Conservation (phyloP, 2,888 invertebrate species). For the Sarcophaga subvicina region DNA sequence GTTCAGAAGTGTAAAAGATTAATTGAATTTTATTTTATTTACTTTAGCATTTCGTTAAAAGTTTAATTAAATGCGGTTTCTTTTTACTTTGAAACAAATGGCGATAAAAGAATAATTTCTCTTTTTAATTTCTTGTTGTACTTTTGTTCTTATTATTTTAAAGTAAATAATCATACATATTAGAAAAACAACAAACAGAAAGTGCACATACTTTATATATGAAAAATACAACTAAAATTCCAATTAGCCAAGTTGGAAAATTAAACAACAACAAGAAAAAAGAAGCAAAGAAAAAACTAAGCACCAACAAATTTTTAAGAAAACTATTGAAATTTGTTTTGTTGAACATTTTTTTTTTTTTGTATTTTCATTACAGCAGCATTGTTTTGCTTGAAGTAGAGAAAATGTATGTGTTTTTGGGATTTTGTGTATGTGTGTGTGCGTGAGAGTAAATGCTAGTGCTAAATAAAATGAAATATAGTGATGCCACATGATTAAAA, state of each 20-base stretch:
- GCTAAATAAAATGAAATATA: slow-evolving; percentile 3
- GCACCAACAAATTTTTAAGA: slow-evolving; percentile 36
- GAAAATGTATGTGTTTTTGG: slow-evolving; percentile 23
- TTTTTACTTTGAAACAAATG: slow-evolving; percentile 13
- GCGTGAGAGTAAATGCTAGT: slow-evolving; percentile 11
- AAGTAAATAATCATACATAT: slow-evolving; percentile 37
- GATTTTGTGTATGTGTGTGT: slow-evolving; percentile 24
- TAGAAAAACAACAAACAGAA: slow-evolving; percentile 52
- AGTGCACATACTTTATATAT: slow-evolving; percentile 45
- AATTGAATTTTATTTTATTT: slow-evolving; percentile 56
- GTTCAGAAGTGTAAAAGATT: slow-evolving; percentile 46
- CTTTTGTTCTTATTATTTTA: slow-evolving; percentile 25
- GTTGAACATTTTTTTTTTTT: slow-evolving; percentile 35
- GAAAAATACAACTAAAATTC: slow-evolving; percentile 11
- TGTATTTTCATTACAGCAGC: slow-evolving; percentile 23
- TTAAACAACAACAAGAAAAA: not conserved
- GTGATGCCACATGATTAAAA: slow-evolving; percentile 42
- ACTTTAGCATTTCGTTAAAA: slow-evolving; percentile 47
- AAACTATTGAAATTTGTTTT: slow-evolving; percentile 23
- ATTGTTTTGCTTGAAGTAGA: slow-evolving; percentile 46
- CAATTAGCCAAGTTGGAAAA: not conserved
- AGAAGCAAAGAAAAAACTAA: slow-evolving; percentile 19
- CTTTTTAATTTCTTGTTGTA: slow-evolving; percentile 6
- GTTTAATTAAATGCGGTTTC: slow-evolving; percentile 59
- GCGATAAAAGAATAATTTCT: slow-evolving; percentile 18